Conservation (phyloP, 92 coral and sea anemone species). For the Zoanthus solanderi region DNA sequence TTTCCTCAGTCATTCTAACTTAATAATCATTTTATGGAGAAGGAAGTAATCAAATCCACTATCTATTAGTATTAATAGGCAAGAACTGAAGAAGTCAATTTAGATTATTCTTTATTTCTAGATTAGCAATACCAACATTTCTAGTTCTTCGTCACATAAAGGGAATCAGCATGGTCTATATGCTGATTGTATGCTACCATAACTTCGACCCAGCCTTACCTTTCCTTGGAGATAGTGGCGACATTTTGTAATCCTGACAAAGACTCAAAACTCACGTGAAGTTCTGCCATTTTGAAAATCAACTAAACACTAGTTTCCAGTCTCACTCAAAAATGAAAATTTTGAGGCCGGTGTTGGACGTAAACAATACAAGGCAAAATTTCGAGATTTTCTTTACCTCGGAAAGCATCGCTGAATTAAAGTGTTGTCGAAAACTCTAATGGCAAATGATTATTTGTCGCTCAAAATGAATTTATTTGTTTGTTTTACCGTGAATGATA, state of each 20-base stretch:
- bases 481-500: not conserved
- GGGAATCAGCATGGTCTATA: no score
- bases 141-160: not conserved
- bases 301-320: slow-evolving; percentile 56
- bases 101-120: no score
- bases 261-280: slow-evolving; percentile 60
- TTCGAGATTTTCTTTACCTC: not conserved
- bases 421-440: not conserved
- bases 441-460: not conserved
- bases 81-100: no score
- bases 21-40: no score
- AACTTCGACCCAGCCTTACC: slow-evolving; percentile 51
- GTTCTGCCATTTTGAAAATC: slow-evolving; percentile 89
- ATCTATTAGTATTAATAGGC: no score
- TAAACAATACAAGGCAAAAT: not conserved
- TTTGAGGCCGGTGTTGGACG: slow-evolving; percentile 29
- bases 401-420: not conserved
- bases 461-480: not conserved
- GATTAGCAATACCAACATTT: not conserved
- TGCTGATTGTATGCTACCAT: not conserved
- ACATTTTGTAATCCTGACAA: slow-evolving; percentile 83
- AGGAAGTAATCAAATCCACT: no score
- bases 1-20: no score
- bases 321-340: slow-evolving; percentile 45
- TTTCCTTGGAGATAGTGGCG: slow-evolving; percentile 63